Conservation (phyloP, 2,113 vertebrate species). For the Machaerirhynchus nigripectus region DNA sequence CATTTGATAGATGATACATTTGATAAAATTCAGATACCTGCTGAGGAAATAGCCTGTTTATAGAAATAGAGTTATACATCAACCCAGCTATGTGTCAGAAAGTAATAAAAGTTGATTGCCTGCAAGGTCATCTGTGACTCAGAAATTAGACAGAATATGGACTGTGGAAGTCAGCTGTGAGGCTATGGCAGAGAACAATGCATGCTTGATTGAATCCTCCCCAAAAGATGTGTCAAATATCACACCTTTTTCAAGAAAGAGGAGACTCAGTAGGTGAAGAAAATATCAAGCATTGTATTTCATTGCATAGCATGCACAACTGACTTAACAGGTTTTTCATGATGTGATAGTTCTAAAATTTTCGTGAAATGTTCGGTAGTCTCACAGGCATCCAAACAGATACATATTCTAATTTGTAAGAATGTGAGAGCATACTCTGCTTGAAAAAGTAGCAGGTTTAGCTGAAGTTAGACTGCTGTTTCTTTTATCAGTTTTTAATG, state of each 20-base stretch:
- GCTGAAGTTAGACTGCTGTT: neutral
- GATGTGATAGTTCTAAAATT: neutral
- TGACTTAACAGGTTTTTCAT: neutral
- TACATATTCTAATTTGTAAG: neutral
- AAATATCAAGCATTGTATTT: neutral
- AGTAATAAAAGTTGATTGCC: slow-evolving; percentile 32
- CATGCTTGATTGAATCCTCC: neutral
- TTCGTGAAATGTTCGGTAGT: neutral
- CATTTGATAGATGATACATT: slow-evolving; percentile 44
- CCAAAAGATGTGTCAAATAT: neutral
- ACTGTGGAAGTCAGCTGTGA: slow-evolving; percentile 12
- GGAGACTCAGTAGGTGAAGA: slow-evolving; percentile 2
- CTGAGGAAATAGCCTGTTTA: slow-evolving; percentile 52
- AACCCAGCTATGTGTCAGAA: slow-evolving; percentile 25
- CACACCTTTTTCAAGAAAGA: slow-evolving; percentile 12
- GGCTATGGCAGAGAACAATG: neutral
- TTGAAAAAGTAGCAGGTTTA: neutral
- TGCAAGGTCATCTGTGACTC: slow-evolving; percentile 45
- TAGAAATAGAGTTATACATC: slow-evolving; percentile 56
- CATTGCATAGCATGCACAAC: neutral
- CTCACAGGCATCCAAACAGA: neutral
- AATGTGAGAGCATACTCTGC: neutral
- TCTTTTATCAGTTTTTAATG: slow-evolving; percentile 46
- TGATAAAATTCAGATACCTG: slow-evolving; percentile 43
- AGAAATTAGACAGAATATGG: slow-evolving; percentile 46